Evolutionary conservation across 2,888 invertebrate genomes (phyloP).

Genomic region (Eledona agricola): DNA sequence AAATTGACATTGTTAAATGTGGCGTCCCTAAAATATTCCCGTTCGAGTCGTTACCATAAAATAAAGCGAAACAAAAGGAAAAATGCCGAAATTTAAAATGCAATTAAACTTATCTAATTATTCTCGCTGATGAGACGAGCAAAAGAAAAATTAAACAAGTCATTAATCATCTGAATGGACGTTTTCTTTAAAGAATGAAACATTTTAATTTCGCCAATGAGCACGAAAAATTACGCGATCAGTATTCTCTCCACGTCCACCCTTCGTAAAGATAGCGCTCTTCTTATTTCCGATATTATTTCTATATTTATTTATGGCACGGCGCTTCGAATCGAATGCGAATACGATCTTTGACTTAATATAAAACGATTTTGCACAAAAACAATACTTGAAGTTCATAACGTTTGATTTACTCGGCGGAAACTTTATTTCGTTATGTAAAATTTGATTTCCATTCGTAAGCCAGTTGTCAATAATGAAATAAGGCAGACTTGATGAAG

Average conservation of each 20-base stretch:
- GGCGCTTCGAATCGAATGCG: conserved; percentile 53
- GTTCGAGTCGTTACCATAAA: conserved; percentile 27
- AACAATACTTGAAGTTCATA: too few species aligned
- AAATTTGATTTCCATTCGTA: too few species aligned
- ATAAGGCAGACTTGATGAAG: too few species aligned
- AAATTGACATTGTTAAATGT: conserved; percentile 10
- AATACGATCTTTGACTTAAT: conserved; percentile 40
- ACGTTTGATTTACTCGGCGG: too few species aligned
- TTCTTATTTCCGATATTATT: conserved; percentile 56
- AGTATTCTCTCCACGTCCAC: conserved; percentile 47
- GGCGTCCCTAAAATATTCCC: conserved; percentile 22
- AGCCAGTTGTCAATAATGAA: too few species aligned
- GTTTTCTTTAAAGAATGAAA: conserved; percentile 26
- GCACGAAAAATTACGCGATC: conserved; percentile 17
- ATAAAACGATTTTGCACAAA: conserved; percentile 44
- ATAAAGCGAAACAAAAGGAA: conserved; percentile 16
- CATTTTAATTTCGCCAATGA: conserved; percentile 29
- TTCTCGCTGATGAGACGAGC: conserved; percentile 35
- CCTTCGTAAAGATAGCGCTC: conserved; percentile 45
- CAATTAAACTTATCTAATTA: conserved; percentile 46
- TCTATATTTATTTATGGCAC: conserved; percentile 54
- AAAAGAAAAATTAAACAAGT: conserved; percentile 38
- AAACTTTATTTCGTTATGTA: too few species aligned
- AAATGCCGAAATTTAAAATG: conserved; percentile 37
- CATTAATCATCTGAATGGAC: conserved; percentile 41